A percentile compares a stretch with the other conserved stretches of the same genome.
These are phyloP conservation scores for Pterostichus madidus DNA, from an alignment of 2,888 invertebrate species.

Conservation along the genomic window DNA sequence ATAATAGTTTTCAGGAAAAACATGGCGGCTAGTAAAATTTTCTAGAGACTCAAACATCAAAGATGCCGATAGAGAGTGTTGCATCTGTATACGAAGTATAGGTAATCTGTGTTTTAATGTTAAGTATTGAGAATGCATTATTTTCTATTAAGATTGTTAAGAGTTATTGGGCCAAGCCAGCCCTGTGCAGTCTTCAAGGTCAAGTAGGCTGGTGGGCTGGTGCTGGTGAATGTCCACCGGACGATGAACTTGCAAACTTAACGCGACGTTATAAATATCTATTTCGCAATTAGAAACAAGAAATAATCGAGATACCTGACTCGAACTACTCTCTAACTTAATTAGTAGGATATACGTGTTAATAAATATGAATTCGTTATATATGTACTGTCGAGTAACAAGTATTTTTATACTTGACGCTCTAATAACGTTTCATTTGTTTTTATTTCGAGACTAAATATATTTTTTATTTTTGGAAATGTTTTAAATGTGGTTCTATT, in stretches of 20 bases:
- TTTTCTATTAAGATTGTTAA: too few species aligned
- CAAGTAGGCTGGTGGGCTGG: conserved; percentile 5
- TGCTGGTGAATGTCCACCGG: conserved; percentile 42
- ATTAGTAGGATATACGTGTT: not conserved
- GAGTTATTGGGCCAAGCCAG: not conserved
- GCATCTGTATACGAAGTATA: too few species aligned
- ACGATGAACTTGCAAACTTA: conserved; percentile 46
- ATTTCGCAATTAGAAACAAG: conserved; percentile 26
- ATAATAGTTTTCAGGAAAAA: too few species aligned
- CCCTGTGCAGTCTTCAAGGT: conserved; percentile 32
- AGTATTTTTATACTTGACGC: not conserved
- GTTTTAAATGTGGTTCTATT: not conserved
- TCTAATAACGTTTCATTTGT: conserved; percentile 19
- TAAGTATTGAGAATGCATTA: too few species aligned
- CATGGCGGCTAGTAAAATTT: too few species aligned
- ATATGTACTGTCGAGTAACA: not conserved
- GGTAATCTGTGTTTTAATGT: too few species aligned
- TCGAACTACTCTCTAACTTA: conserved; percentile 16
- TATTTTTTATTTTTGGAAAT: conserved; percentile 22
- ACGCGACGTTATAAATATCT: conserved; percentile 14
- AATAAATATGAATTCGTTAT: not conserved
- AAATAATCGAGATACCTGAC: not conserved
- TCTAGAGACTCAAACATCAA: too few species aligned
- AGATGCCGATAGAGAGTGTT: too few species aligned
- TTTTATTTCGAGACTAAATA: not conserved